Base-by-base conservation (phyloP, 2,113 vertebrate species). In the Dipodomys merriami region DNA sequence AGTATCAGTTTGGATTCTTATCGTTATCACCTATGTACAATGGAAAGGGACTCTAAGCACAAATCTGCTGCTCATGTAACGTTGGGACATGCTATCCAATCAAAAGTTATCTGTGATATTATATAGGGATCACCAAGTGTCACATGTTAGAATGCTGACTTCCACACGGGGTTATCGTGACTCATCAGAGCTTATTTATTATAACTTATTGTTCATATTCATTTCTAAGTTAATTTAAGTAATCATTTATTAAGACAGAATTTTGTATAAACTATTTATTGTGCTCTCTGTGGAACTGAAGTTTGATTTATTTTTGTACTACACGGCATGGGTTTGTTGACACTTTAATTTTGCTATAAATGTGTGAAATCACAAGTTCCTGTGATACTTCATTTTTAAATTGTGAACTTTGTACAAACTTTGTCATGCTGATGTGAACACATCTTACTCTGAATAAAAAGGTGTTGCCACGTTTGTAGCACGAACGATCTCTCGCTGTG, bases 341-440 rank as follows among this genome's bases (percentile, higher is more conserved):
- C 99, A 99, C 99, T 99, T 99, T 99, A 98, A 99, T 99, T 99
- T 99, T 99, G 99, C 99, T 99, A 99, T 99, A 99, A 99, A 99
- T 99, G 99, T 99, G 99, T 99, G 99, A 98, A 99, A 99, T 99
- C 99, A 99, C 99, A 99, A 99, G 99, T 99, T 99, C 99, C 99
- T 99, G 99, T 99, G 99, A 99, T 98, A 99, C 99, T 99, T 99
- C 99, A 99, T 99, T 99, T 99, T 99, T 99, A 99, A 99, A 99
- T 99, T 98, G 99, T 99, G 99, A 99, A 99, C 99, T 99, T 99
- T 99, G 99, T 99, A 99, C 99, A 99, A 99, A 99, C 98, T 99
- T 99, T 99, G 99, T 99, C 99, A 99, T 99, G 99, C 99, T 99
- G 99, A 99, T 99, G 99, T 99, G 99, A 99, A 99, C 99, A 99